Conservation (phyloP, 2,797 vertebrate genomes). For the Anguilla anguilla region DNA sequence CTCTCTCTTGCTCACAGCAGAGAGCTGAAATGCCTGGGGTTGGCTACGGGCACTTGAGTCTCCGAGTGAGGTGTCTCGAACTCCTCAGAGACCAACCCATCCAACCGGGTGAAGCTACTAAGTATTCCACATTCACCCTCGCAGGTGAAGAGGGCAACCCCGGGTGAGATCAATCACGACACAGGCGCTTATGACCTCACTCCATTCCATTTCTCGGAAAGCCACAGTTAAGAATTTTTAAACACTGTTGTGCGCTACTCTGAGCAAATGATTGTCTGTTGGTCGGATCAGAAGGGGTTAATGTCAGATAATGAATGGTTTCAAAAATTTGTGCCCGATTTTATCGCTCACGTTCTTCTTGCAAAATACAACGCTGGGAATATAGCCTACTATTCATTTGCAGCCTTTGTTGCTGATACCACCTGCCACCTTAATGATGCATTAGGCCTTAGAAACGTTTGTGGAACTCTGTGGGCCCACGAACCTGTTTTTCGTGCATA, state of each 20-base stretch:
- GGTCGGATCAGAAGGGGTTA: not conserved
- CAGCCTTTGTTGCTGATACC: not conserved
- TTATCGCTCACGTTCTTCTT: not conserved
- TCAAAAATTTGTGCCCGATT: not conserved
- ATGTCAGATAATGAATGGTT: not conserved
- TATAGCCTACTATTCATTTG: not conserved
- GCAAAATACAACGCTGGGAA: not conserved
- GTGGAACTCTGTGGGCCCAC: constrained; percentile 21
- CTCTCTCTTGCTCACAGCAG: constrained; percentile 29
- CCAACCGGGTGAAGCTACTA: not conserved
- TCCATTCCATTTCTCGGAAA: not conserved
- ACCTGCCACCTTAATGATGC: not conserved
- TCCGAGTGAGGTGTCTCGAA: not conserved
- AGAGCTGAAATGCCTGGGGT: constrained; percentile 54
- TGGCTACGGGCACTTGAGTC: constrained; percentile 51
- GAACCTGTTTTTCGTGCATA: not conserved
- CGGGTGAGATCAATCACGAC: not conserved
- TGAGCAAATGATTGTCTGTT: not conserved
- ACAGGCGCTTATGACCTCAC: not conserved
- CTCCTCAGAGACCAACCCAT: not conserved
- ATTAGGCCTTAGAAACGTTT: not conserved
- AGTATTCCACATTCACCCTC: not conserved
- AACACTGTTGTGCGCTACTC: not conserved
- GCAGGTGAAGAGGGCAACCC: not conserved
- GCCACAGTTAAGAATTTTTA: not conserved